These are phyloP conservation scores for Diorhabda sublineata DNA, from an alignment of 1,140 invertebrate genomes.

Conservation along the genomic window DNA sequence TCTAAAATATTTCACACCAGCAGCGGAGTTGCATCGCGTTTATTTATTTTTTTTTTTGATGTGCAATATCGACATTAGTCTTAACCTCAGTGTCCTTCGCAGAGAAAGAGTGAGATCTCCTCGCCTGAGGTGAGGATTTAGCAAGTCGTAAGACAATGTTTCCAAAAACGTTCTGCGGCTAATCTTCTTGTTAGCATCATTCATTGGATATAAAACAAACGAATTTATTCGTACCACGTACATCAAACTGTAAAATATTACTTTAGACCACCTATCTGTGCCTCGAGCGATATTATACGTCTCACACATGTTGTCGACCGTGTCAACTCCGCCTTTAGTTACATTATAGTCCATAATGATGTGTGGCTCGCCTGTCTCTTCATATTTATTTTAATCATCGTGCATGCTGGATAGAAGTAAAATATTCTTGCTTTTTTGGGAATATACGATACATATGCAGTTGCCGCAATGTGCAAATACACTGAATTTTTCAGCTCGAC, in stretches of 20 bases:
- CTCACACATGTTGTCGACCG: constrained; percentile 11
- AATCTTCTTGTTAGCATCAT: too few relatives aligned
- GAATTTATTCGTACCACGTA: constrained; percentile 17
- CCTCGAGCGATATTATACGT: neutral
- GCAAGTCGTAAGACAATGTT: too few relatives aligned
- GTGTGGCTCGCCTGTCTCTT: constrained; percentile 23
- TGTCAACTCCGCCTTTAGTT: constrained; percentile 1
- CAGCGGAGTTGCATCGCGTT: too few relatives aligned
- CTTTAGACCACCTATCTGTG: constrained; percentile 15
- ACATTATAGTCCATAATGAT: too few relatives aligned
- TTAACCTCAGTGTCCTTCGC: too few relatives aligned
- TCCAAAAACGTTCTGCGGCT: too few relatives aligned
- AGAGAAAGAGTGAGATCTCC: too few relatives aligned
- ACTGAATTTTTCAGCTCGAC: constrained; percentile 18
- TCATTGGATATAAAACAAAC: neutral
- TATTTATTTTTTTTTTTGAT: too few relatives aligned
- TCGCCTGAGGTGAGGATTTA: too few relatives aligned
- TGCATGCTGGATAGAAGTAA: constrained; percentile 40
- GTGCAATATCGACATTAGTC: too few relatives aligned
- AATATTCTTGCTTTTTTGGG: constrained; percentile 37
- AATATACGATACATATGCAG: constrained; percentile 33
- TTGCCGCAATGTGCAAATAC: constrained; percentile 22
- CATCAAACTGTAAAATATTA: constrained; percentile 13
- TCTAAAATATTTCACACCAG: too few relatives aligned
- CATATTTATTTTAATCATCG: constrained; percentile 30